Conservation (phyloP, 2,113 vertebrate genomes). For the Phalacrocorax carbo region DNA sequence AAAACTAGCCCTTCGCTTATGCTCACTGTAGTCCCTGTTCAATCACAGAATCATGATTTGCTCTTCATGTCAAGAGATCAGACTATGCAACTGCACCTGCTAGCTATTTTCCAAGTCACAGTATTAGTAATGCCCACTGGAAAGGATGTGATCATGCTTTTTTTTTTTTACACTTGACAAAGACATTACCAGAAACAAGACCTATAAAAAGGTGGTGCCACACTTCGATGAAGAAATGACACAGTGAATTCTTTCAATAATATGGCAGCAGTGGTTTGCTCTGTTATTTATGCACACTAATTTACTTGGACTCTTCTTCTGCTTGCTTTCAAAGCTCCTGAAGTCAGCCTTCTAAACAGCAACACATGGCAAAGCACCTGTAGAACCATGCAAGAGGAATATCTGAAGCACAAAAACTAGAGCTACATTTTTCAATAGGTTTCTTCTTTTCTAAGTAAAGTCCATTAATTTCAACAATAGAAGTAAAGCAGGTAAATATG, state of each 20-base stretch:
- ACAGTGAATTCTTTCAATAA: neutral
- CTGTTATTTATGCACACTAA: neutral
- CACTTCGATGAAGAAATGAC: neutral
- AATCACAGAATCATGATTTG: neutral
- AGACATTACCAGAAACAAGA: neutral
- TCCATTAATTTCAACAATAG: neutral
- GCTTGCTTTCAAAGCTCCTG: neutral
- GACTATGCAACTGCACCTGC: neutral
- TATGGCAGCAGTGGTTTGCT: neutral
- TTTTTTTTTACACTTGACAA: neutral
- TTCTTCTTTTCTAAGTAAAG: neutral
- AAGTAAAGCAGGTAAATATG: neutral
- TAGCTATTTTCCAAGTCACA: neutral
- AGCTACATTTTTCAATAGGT: neutral
- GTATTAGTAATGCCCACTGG: neutral
- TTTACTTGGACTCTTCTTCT: neutral
- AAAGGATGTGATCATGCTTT: neutral
- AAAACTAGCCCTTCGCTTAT: neutral
- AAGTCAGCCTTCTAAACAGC: neutral
- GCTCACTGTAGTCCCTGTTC: neutral
- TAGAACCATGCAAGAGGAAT: neutral
- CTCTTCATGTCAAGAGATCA: neutral
- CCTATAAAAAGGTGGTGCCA: neutral
- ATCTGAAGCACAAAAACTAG: neutral
- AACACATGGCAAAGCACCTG: neutral